Evolutionary conservation across 2,797 vertebrate genomes (phyloP).

Genomic region (Notolepis coatsorum): DNA sequence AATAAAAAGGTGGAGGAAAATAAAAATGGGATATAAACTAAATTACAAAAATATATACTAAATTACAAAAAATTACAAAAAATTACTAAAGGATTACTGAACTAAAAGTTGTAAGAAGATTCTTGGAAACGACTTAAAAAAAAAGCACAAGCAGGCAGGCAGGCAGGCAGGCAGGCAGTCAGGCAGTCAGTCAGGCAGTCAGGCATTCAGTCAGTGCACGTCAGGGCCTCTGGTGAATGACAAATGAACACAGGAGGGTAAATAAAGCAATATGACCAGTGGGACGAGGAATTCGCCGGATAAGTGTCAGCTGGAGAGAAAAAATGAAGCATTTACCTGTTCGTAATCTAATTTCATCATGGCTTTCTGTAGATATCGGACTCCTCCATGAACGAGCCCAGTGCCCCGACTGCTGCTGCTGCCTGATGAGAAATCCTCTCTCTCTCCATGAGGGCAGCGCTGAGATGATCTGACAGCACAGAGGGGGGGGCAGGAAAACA

Average conservation of each 20-base stretch:
- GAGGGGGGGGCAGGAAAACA: constrained; percentile 84
- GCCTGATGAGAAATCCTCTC: constrained; percentile 96
- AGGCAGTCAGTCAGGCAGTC: constrained; percentile 75
- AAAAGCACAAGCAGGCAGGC: constrained; percentile 72
- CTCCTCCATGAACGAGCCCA: constrained; percentile 96
- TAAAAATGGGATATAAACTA: too few species aligned
- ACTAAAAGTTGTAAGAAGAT: constrained; percentile 70
- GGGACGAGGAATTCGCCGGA: constrained; percentile 86
- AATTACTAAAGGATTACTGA: too few species aligned
- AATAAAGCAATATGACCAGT: constrained; percentile 91
- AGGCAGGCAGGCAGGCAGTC: constrained; percentile 81
- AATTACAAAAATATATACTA: too few species aligned
- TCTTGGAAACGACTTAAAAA: constrained; percentile 76
- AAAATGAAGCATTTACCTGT: constrained; percentile 98
- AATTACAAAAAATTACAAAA: too few species aligned
- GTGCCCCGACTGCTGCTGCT: constrained; percentile 95
- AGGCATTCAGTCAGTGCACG: constrained; percentile 81
- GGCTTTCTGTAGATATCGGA: constrained; percentile 98
- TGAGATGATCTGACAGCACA: constrained; percentile 88
- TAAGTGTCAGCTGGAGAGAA: constrained; percentile 87
- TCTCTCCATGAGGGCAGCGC: constrained; percentile 92
- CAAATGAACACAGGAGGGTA: constrained; percentile 84
- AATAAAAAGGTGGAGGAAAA: too few species aligned
- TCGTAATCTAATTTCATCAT: constrained; percentile 97
- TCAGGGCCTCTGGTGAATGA: constrained; percentile 83